Base-by-base conservation (phyloP, 2,888 invertebrate species). In the Dendrolimus houi region DNA sequence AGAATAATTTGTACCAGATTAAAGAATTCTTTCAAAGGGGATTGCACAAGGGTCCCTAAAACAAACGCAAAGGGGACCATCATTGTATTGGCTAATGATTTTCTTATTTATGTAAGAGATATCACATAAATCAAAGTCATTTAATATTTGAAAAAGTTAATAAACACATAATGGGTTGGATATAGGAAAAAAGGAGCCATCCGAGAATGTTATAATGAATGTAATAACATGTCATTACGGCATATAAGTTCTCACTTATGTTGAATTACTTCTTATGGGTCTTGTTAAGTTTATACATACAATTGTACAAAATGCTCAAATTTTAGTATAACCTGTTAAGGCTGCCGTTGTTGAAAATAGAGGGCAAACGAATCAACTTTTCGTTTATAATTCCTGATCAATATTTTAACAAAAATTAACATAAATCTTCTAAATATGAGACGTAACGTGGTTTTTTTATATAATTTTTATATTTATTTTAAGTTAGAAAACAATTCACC, bases 71-170 rank as follows among this genome's bases (percentile, higher is more conserved):
- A 47, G 9, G 60, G 59, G 65, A 64, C 69, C 65, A 65, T 71
- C 70, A 69, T 68, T 68, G 72, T 70, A 66, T 70, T 56, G 52
- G 47, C 56, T 56, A 40, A 54, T 53, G 54, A 58, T 59, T 56
- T 58, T 60, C 59, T 58, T 52, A 52, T 58, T 56, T 56, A 53
- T 40, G 57, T 47, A 57, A 53, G 54, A 47, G 55, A 55, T 56
- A 60, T 61, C 57, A 60, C 53, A 57, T 60, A 60, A 52, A 52
- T 52, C 40, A 56, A n/a, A 52, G 47, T 47, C 47, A 47, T 47
- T 47, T 47, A 47, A 47, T 47, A 47, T 47, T 47, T 47, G 47
- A 47, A 47, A 47, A 47, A 47, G 47, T 47, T 47, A 47, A 47
- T 47, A 47, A 47, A 47, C 47, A 47, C 47, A 47, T 47, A 47